Conservation (phyloP, 2,113 vertebrate species). For the Pelobates fuscus region DNA sequence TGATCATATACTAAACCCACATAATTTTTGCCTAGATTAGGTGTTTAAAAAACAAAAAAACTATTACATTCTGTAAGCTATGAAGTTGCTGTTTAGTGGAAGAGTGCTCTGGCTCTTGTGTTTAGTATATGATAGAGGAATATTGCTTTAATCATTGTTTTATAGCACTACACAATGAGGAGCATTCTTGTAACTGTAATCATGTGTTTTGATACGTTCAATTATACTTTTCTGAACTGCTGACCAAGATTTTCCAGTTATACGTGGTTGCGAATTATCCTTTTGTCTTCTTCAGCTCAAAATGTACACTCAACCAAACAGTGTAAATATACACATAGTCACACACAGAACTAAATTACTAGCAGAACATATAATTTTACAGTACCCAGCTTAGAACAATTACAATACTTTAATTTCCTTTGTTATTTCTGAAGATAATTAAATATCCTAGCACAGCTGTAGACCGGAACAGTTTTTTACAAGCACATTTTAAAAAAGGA, state of each 20-base stretch:
- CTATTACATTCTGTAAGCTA: too few relatives aligned
- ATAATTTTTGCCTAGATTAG: too few relatives aligned
- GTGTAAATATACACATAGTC: conserved; percentile 24
- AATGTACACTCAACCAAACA: conserved; percentile 17
- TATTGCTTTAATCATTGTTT: too few relatives aligned
- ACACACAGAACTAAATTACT: conserved; percentile 25
- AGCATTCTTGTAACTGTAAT: neutral
- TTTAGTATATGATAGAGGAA: too few relatives aligned
- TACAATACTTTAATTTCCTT: conserved; percentile 28
- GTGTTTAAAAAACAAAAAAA: too few relatives aligned
- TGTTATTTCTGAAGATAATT: too few relatives aligned
- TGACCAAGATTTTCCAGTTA: neutral
- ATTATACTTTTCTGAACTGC: neutral
- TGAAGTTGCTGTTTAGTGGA: too few relatives aligned
- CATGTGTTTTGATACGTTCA: neutral
- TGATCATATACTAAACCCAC: too few relatives aligned
- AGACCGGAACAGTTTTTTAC: neutral
- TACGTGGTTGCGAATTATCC: neutral
- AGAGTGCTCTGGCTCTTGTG: too few relatives aligned
- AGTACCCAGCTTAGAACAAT: conserved; percentile 13
- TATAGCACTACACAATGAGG: too few relatives aligned
- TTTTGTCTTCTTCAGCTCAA: neutral
- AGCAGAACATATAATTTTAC: conserved; percentile 34
- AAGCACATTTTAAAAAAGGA: conserved; percentile 4
- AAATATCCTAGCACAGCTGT: conserved; percentile 15